Evolutionary conservation across 1,140 invertebrate species (phyloP), one percentile per base, ranked within the genome.

Genomic region (Macrostomum lignano): DNA sequence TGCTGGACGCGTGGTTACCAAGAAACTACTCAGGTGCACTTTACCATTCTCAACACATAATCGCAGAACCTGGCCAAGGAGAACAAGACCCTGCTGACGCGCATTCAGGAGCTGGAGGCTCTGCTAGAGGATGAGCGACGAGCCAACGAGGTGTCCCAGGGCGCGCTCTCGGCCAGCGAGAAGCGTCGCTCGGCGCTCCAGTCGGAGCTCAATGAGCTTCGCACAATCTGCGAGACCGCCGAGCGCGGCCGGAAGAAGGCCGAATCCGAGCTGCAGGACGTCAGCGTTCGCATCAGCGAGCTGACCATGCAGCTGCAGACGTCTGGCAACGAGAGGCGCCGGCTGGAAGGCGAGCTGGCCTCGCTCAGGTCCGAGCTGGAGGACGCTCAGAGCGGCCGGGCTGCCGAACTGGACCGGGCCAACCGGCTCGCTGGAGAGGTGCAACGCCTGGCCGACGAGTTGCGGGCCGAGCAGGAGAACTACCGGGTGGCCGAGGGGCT

Each of bases 401-500:
- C 32, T 5, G 32, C 32, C 3, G 32, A 33, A 28, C 46, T 53
- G 28, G 32, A 33, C 21, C 11, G 32, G 13, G 32, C 32, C n/a
- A 33, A 33, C 17, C 32, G 32, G 13, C 19, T 33, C 9, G 26
- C 23, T 33, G 19, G n/a, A 3, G 32, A 33, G 19, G 32, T 33
- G 17, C 14, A 43, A 38, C 40, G 54, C 23, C 44, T 57, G 28
- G 42, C 46, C 17, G 51, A 55, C 35, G 54, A 57, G 34, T 51
- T 57, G 13, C 37, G 47, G 20, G 52, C 52, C 34, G 54, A 57
- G 44, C 50, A 52, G 40, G 52, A 58, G 35, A 58, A 58, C 48
- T 58, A 55, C 49, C 51, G 51, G 39, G 53, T 55, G 38, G 52
- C 54, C 31, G 54, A 58, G 34, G 44, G 46, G 20, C 46, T 52